A percentile compares a stretch with the other conserved stretches of the same genome.
phyloP scores from a whole-genome alignment of 2,113 vertebrate species.

The Sturnus vulgaris region DNA sequence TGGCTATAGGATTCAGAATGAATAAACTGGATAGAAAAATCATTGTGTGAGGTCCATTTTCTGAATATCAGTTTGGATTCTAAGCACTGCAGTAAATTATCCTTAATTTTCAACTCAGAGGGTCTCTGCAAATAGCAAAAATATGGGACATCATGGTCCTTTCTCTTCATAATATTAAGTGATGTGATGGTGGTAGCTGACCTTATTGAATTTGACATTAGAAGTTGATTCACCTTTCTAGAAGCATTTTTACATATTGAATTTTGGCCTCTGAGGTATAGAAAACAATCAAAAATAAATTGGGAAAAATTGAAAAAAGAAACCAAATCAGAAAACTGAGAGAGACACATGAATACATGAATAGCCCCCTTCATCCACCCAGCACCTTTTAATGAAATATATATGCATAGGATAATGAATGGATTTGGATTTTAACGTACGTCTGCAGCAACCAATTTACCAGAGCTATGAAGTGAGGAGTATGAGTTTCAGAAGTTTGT shows the following conservation, averaged over 20 bases:
- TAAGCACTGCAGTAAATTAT: constrained; percentile 60
- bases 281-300: constrained; percentile 27
- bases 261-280: constrained; percentile 33
- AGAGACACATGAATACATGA: background rate
- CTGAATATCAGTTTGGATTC: constrained; percentile 61
- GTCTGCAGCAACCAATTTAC: background rate
- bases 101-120: constrained; percentile 50
- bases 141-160: constrained; percentile 23
- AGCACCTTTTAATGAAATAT: background rate
- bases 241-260: constrained; percentile 49
- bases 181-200: background rate
- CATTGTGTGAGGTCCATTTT: constrained; percentile 62
- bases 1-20: constrained; percentile 55
- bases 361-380: background rate
- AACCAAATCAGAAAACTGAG: background rate
- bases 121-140: constrained; percentile 31
- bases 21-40: constrained; percentile 67
- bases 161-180: constrained; percentile 12
- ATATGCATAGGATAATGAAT: background rate
- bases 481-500: background rate
- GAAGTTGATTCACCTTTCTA: constrained; percentile 37
- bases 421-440: background rate
- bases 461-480: background rate
- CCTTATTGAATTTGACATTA: constrained; percentile 58
- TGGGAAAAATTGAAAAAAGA: background rate